Conservation (phyloP, 1,140 invertebrate species). For the Eriocheir sinensis region DNA sequence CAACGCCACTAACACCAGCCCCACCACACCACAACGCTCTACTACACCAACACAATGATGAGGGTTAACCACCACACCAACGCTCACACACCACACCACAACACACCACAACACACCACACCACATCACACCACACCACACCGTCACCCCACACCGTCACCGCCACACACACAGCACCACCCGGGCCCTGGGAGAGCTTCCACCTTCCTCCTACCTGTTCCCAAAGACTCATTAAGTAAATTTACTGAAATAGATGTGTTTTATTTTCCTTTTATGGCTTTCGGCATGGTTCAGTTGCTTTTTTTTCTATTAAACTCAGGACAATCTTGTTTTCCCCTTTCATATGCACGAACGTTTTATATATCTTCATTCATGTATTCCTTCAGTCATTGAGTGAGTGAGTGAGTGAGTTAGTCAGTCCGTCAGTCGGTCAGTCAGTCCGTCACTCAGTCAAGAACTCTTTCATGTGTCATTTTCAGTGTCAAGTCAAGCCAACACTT, state of each 20-base stretch:
- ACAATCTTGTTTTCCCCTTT: background rate
- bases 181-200: background rate
- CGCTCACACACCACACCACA: no score
- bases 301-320: background rate
- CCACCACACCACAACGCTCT: no score
- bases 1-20: no score
- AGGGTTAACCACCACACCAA: no score
- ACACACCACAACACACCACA: no score
- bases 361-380: no score
- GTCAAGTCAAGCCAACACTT: no score
- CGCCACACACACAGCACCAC: background rate
- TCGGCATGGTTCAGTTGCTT: slow-evolving; percentile 30
- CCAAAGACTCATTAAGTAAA: slow-evolving; percentile 55
- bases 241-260: slow-evolving; percentile 59
- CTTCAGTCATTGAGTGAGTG: background rate
- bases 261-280: slow-evolving; percentile 54
- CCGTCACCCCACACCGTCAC: background rate
- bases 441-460: no score
- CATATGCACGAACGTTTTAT: no score
- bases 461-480: no score
- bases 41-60: no score
- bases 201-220: background rate
- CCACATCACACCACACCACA: no score
- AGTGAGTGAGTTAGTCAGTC: background rate
- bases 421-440: background rate